Base-by-base conservation (phyloP, 2,113 vertebrate species). In the Cairina moschata region DNA sequence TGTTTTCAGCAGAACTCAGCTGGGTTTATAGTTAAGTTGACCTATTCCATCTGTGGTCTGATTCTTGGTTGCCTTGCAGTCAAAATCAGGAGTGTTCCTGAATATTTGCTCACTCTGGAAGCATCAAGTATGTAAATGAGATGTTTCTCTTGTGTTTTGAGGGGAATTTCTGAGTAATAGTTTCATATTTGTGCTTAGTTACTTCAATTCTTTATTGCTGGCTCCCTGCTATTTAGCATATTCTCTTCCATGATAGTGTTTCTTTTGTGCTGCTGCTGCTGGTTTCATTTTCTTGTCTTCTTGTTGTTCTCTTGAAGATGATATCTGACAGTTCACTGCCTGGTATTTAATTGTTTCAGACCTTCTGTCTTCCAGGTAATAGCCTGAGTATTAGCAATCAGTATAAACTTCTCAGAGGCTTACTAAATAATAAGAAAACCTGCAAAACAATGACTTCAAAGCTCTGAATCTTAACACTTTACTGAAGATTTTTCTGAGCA, bases 21-120 rank as follows among this genome's bases (percentile, higher is more conserved):
- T 93, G 85, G 72, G 50, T 46, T 89, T 89, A 13, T 34, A 62
- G 16, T 40, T 83, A 25, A 63, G 36, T 5, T 83, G 92, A 86
- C 86, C 72, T 91, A 8, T 83, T 94, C 83, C 78, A 88, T 86
- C 79, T 93, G 72, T 80, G 42, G 21, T 75, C 52, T 67, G 26
- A 50, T 82, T 91, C 71, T 38, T 2, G 3, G 21, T 72, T 82
- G 62, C 32, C 72, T 88, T 90, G 42, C 28, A 52, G 38, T 80
- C 28, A 71, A 74, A 90, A 83, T 52, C 29, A 86, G 59, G 67
- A 68, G 34, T 20, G 17, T 18, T 89, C 31, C 79, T 59, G 59
- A 86, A 21, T 46, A 86, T 44, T 90, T 83, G 11, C 29, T 91
- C 26, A 6, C 8, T 83, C n/a, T 54, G 65, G n/a, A 73, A 94